These are phyloP conservation scores for Dipodomys stephensi DNA, from an alignment of 2,113 vertebrate species.

Conservation along the genomic window DNA sequence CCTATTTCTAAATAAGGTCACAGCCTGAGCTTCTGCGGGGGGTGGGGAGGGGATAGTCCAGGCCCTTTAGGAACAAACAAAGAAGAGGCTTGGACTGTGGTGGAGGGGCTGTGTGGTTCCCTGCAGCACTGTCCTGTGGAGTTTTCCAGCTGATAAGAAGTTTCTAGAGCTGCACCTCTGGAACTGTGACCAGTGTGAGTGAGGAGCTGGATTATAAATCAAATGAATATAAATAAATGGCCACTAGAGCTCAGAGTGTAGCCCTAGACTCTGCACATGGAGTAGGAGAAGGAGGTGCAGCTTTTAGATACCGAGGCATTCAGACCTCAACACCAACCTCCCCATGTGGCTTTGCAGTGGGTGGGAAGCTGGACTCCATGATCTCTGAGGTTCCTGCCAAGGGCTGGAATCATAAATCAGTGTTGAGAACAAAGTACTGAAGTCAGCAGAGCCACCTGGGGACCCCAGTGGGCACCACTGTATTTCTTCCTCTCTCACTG, in stretches of 20 bases:
- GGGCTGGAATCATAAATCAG: neutral
- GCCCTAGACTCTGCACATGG: neutral
- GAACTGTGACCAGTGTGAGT: neutral
- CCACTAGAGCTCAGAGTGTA: neutral
- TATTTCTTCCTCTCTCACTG: constrained; percentile 9
- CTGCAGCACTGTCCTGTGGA: accelerated
- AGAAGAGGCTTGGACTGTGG: neutral
- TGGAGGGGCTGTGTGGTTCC: neutral
- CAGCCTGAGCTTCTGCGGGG: neutral
- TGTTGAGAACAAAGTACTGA: neutral
- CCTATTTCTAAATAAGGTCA: neutral
- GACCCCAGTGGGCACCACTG: neutral
- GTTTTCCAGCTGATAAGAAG: neutral
- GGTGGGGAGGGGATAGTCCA: too few relatives aligned
- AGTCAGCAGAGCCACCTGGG: neutral
- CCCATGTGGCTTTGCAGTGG: neutral
- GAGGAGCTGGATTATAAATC: neutral
- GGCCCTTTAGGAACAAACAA: neutral
- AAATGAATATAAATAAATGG: neutral
- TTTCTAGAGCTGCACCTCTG: neutral
- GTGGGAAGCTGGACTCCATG: constrained; percentile 12
- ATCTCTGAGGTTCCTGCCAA: neutral
- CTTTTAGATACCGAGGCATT: neutral
- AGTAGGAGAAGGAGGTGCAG: neutral
- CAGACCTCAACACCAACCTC: neutral